Evolutionary conservation across 2,113 vertebrate species (phyloP).

Genomic region (Daboia siamensis): DNA sequence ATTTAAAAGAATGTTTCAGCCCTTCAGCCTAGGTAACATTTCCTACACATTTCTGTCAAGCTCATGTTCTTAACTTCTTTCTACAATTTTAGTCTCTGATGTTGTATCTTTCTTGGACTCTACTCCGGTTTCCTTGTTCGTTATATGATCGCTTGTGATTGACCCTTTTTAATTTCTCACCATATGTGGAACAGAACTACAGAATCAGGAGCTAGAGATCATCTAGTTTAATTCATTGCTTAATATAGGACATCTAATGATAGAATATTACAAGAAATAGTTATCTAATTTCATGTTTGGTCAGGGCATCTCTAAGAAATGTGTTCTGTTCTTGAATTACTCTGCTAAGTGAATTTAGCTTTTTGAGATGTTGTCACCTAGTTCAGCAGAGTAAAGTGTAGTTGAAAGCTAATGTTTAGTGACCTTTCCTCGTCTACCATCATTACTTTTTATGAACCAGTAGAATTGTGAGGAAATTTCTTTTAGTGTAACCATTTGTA

Average conservation of each 20-base stretch:
- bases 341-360: neutral
- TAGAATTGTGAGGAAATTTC: neutral
- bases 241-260: too few species aligned
- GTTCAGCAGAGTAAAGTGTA: neutral
- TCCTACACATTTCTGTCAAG: neutral
- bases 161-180: neutral
- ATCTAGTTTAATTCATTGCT: neutral
- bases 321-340: neutral
- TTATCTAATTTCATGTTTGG: neutral
- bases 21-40: neutral
- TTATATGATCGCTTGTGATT: neutral
- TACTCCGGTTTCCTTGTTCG: neutral
- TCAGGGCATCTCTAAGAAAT: neutral
- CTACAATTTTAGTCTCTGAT: neutral
- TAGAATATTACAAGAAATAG: neutral
- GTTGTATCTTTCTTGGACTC: neutral
- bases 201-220: neutral
- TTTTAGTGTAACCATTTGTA: conserved; percentile 4
- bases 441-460: neutral
- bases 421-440: neutral
- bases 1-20: neutral
- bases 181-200: neutral
- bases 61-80: neutral
- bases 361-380: neutral
- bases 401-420: conserved; percentile 1